These are phyloP conservation scores for Anastatus disparis DNA, from an alignment of 1,140 invertebrate species.

Conservation along the genomic window DNA sequence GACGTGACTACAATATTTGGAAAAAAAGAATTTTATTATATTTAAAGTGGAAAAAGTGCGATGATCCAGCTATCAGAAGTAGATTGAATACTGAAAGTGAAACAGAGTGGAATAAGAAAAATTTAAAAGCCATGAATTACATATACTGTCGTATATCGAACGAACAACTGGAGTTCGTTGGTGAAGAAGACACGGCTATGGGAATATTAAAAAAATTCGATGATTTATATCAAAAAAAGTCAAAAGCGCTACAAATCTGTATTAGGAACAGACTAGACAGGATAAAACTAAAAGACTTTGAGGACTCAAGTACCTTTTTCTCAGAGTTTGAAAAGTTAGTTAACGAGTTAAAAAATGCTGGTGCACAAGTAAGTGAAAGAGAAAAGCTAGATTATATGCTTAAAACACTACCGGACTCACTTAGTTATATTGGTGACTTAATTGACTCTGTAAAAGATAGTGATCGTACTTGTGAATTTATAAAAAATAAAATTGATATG, in stretches of 20 bases:
- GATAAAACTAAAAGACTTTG: slow-evolving; percentile 26
- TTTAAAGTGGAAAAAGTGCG: slow-evolving; percentile 32
- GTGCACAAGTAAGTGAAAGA: slow-evolving; percentile 7
- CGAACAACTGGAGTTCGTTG: not conserved
- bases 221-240: slow-evolving; percentile 9
- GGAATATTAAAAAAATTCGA: slow-evolving; percentile 28
- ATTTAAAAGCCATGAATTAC: slow-evolving; percentile 22
- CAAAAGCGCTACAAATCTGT: slow-evolving; percentile 28
- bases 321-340: no score
- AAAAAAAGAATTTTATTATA: slow-evolving; percentile 17
- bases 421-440: slow-evolving; percentile 22
- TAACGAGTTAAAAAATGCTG: slow-evolving; percentile 37
- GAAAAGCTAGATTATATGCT: slow-evolving; percentile 32
- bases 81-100: not conserved
- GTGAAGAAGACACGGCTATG: slow-evolving; percentile 9
- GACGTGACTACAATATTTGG: slow-evolving; percentile 17
- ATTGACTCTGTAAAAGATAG: not conserved
- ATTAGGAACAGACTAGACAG: slow-evolving; percentile 22
- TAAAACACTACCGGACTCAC: slow-evolving; percentile 13
- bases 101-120: slow-evolving; percentile 1
- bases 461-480: not conserved
- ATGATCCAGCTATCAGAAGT: not conserved
- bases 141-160: no score
- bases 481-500: slow-evolving; percentile 19
- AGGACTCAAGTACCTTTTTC: not conserved